phyloP scores from a whole-genome alignment of 2,888 invertebrate genomes.

The Polyploca ridens region DNA sequence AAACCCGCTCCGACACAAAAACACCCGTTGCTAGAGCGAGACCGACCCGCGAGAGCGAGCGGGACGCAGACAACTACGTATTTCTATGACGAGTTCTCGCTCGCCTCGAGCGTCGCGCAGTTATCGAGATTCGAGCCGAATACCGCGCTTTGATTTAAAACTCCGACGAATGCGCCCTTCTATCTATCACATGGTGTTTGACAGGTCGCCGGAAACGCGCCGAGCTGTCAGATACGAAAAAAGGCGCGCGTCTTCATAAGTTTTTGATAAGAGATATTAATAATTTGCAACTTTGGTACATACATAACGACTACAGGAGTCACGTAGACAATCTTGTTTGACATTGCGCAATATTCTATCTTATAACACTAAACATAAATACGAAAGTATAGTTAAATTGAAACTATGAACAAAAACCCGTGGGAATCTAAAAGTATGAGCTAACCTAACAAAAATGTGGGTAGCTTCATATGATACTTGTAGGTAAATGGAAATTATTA shows the following conservation, averaged over 20 bases:
- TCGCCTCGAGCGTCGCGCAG: slow-evolving; percentile 77
- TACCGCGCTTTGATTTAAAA: slow-evolving; percentile 83
- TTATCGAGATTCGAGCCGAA: slow-evolving; percentile 75
- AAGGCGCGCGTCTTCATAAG: slow-evolving; percentile 66
- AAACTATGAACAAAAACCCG: not conserved
- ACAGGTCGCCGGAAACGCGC: slow-evolving; percentile 80
- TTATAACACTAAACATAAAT: not conserved
- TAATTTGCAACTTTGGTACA: slow-evolving; percentile 23
- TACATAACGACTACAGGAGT: slow-evolving; percentile 25
- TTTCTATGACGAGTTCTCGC: slow-evolving; percentile 80
- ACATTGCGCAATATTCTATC: not conserved
- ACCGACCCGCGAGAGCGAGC: slow-evolving; percentile 55
- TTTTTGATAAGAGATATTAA: slow-evolving; percentile 36
- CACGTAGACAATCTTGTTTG: slow-evolving; percentile 25
- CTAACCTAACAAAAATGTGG: not conserved
- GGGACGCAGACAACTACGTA: slow-evolving; percentile 69
- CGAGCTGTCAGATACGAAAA: slow-evolving; percentile 79
- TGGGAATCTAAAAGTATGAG: not conserved
- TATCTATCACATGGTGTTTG: slow-evolving; percentile 85
- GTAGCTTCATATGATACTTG: not conserved
- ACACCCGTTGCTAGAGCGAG: slow-evolving; percentile 75
- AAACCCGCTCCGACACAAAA: slow-evolving; percentile 84
- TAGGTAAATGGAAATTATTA: not conserved
- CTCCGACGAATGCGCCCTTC: slow-evolving; percentile 81
- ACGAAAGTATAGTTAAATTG: not conserved